Evolutionary conservation across 2,113 vertebrate species (phyloP).

Genomic region (Gymnorhina tibicen): DNA sequence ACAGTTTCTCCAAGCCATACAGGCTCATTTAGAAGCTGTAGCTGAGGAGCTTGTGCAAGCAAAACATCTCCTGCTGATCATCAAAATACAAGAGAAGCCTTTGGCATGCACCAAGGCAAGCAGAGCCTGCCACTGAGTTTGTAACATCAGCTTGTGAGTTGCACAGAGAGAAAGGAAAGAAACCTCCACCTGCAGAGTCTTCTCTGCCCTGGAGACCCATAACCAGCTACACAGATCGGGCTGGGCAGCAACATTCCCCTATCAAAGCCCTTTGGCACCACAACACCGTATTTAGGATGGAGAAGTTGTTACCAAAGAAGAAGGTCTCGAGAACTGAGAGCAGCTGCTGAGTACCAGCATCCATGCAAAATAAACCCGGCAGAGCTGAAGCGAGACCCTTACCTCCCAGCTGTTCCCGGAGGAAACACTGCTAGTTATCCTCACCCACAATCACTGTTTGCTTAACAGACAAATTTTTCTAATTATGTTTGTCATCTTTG

Average conservation of each 20-base stretch:
- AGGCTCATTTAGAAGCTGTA: neutral
- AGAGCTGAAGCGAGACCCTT: fast-evolving
- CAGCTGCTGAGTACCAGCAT: neutral
- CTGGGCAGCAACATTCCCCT: neutral
- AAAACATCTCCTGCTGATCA: neutral
- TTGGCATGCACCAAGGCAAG: neutral
- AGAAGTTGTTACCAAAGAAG: neutral
- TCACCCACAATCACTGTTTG: neutral
- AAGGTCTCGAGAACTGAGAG: fast-evolving
- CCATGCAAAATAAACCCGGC: neutral
- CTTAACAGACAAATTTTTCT: neutral
- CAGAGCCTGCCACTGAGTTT: neutral
- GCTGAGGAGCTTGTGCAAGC: neutral
- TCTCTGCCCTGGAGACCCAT: neutral
- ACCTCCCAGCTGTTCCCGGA: neutral
- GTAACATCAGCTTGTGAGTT: neutral
- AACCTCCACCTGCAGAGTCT: neutral
- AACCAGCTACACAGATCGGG: neutral
- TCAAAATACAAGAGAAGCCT: neutral
- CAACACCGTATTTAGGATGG: neutral
- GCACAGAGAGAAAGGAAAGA: neutral
- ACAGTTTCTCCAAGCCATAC: neutral
- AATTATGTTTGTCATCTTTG: neutral
- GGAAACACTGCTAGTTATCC: neutral
- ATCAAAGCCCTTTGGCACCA: neutral